Base-by-base conservation (phyloP, 1,140 invertebrate species). In the Hirudo medicinalis region DNA sequence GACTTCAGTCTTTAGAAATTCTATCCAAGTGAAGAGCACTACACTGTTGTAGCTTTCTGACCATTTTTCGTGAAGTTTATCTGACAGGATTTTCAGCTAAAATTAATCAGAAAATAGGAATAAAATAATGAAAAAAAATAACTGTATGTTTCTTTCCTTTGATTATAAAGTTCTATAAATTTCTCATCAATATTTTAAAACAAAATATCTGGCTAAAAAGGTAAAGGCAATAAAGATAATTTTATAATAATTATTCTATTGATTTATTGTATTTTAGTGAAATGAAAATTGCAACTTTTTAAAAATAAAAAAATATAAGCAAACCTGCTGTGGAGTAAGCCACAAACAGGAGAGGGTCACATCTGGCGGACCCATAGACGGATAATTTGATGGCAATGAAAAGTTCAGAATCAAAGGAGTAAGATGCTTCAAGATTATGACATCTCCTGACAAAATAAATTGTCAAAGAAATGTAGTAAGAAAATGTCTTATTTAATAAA, bases 1-100 rank as follows among this genome's bases (percentile, higher is more conserved):
- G n/a, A 54, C 22, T 60, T 71, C 70, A 6, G 27, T 29, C 66
- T 71, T 25, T 0, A 71, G 70, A 29, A 71, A 57, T 29, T n/a
- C 43, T 9, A 71, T 57, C 70, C 70, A 71, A 20, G 4, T 32
- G 70, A 36, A 71, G 55, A 71, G 70, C 20, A 71, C 57, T 2
- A 71, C 70, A 40, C 4, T 27, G 15, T 54, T 54, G 27, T 29
- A 8, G 55, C 66, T 71, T 22, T 29, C 43, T 25, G 25, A 13
- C 70, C 70, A 71, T 13, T 49, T 49, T 49, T 49, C 43, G 15
- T 49, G 1, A 49, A 49, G 43, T 49, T 49, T 49, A 17, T 49
- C 43, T 17, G 15, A 49, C 43, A 49, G 15, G 43, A 49, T 5
- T 13, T 32, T 53, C 5, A 27, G 67, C 27, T 27, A 13, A 29